Conservation (phyloP, 2,113 vertebrate species). For the Clarias macrocephalus region DNA sequence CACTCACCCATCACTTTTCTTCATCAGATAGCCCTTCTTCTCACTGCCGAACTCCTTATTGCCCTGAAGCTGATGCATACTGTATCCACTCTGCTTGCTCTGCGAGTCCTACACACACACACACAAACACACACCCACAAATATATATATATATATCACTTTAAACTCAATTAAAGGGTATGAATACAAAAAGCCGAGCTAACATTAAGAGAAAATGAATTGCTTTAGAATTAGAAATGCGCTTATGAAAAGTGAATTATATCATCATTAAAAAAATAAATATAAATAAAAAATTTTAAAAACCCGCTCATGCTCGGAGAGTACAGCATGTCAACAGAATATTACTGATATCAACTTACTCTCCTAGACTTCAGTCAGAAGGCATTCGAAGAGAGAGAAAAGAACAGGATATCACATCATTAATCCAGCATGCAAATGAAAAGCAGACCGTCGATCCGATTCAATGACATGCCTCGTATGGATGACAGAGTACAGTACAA, state of each 20-base stretch:
- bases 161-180: not conserved
- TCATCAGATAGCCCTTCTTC: constrained; percentile 84
- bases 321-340: constrained; percentile 25
- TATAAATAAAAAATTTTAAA: too few relatives aligned
- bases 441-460: not conserved
- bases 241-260: not conserved
- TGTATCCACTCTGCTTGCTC: constrained; percentile 86
- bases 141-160: constrained; percentile 21
- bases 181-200: not conserved
- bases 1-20: constrained; percentile 86
- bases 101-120: constrained; percentile 78
- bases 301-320: not conserved
- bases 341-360: constrained; percentile 80
- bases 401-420: constrained; percentile 42
- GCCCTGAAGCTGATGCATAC: constrained; percentile 88
- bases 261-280: not conserved
- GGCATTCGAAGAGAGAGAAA: constrained; percentile 70
- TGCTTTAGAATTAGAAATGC: not conserved
- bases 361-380: constrained; percentile 92
- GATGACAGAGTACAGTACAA: constrained; percentile 21
- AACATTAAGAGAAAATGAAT: not conserved
- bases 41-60: constrained; percentile 87
- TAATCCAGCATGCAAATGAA: constrained; percentile 29
- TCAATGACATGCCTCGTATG: not conserved
- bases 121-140: constrained; percentile 24